phyloP scores from a whole-genome alignment of 2,113 vertebrate genomes.

The Otolemur garnettii region DNA sequence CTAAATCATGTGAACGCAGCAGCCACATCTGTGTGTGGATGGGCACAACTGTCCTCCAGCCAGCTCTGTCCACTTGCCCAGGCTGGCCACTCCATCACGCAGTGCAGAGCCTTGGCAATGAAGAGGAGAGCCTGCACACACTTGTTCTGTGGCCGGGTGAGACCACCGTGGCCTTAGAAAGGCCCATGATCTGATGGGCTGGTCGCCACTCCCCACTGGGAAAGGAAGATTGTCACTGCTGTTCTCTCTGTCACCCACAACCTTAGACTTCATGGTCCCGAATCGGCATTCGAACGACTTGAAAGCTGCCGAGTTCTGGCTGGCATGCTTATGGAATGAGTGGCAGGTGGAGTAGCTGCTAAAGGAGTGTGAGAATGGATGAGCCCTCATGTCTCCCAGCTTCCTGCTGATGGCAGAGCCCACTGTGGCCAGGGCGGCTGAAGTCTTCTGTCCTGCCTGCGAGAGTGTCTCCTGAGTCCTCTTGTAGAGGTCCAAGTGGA shows the following conservation, averaged over 20 bases:
- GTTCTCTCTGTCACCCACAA: slow-evolving; percentile 92
- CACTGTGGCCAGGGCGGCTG: slow-evolving; percentile 94
- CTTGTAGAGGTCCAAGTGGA: slow-evolving; percentile 88
- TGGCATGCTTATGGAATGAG: too few relatives aligned
- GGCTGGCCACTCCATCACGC: slow-evolving; percentile 44
- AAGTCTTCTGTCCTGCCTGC: slow-evolving; percentile 97
- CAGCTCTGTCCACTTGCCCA: slow-evolving; percentile 53
- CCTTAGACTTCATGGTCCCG: slow-evolving; percentile 89
- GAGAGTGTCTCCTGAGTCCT: slow-evolving; percentile 99
- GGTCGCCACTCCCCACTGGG: slow-evolving; percentile 88
- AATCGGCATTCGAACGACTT: too few relatives aligned
- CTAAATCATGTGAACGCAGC: slow-evolving; percentile 84
- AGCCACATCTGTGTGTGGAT: slow-evolving; percentile 81
- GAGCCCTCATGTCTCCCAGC: slow-evolving; percentile 98
- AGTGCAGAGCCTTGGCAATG: slow-evolving; percentile 62
- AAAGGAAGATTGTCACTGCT: slow-evolving; percentile 88
- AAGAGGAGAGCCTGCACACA: slow-evolving; percentile 66
- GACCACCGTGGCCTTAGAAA: slow-evolving; percentile 89
- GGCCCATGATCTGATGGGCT: slow-evolving; percentile 92
- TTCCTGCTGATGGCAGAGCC: slow-evolving; percentile 94
- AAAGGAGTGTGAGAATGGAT: slow-evolving; percentile 97
- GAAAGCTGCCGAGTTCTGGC: too few relatives aligned
- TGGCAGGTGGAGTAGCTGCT: slow-evolving; percentile 75
- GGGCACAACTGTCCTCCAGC: slow-evolving; percentile 73
- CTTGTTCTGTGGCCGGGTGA: slow-evolving; percentile 78